These are phyloP conservation scores for Alectoris magna DNA, from an alignment of 2,797 vertebrate species.

Conservation along the genomic window DNA sequence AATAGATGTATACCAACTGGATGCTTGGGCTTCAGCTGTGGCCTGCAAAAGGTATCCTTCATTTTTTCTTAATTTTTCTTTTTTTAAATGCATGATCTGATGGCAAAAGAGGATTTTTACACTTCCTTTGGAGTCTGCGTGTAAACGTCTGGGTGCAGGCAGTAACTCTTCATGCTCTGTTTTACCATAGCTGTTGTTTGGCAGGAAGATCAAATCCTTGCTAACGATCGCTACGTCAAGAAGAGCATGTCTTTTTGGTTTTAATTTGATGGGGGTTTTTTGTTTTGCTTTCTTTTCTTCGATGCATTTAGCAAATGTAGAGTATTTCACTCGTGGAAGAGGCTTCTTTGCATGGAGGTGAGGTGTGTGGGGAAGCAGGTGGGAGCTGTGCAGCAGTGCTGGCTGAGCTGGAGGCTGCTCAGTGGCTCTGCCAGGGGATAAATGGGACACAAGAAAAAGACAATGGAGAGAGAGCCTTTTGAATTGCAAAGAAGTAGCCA, in stretches of 20 bases:
- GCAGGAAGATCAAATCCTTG: neutral
- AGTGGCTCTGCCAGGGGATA: neutral
- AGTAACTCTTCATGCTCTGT: rapidly evolving
- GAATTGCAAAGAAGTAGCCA: neutral
- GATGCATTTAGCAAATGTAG: neutral
- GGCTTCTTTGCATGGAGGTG: neutral
- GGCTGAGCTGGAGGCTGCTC: neutral
- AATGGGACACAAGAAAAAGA: neutral
- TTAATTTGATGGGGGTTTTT: rapidly evolving
- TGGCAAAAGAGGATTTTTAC: neutral
- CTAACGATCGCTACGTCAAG: neutral
- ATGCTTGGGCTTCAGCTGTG: neutral
- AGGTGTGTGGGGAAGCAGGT: neutral
- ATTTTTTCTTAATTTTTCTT: neutral
- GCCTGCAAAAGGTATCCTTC: neutral
- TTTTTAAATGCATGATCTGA: neutral
- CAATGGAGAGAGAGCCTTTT: neutral
- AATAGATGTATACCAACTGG: neutral
- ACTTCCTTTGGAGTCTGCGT: rapidly evolving
- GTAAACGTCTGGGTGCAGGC: neutral
- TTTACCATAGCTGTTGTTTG: neutral
- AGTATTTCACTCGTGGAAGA: neutral
- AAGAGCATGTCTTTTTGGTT: neutral
- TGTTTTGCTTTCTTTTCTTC: neutral
- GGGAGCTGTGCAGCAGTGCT: neutral